These are phyloP conservation scores for Mizuhopecten yessoensis DNA, from an alignment of 1,140 invertebrate species.

Conservation along the genomic window DNA sequence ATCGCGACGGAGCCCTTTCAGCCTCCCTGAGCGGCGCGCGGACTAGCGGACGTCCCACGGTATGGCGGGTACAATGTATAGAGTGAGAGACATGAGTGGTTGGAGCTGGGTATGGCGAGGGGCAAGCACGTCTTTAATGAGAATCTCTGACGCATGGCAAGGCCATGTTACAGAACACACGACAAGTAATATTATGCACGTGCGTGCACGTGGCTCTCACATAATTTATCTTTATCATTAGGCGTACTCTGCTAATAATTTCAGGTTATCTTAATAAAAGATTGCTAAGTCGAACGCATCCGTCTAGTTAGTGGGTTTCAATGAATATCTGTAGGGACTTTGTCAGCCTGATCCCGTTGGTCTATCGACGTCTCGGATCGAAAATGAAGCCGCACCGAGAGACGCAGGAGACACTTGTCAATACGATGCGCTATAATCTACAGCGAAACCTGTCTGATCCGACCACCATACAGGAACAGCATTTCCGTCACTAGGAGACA, in stretches of 20 bases:
- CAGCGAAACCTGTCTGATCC: neutral
- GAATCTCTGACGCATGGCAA: neutral
- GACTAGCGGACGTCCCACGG: neutral
- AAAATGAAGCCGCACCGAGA: too few species aligned
- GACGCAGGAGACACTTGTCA: neutral
- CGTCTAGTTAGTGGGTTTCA: neutral
- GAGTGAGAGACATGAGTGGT: too few species aligned
- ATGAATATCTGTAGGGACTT: neutral
- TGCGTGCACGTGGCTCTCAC: neutral
- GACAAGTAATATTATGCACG: neutral
- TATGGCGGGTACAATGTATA: neutral
- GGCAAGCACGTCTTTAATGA: neutral
- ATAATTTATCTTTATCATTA: constrained; percentile 22
- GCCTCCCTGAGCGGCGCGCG: neutral
- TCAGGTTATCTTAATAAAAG: constrained; percentile 26
- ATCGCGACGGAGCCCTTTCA: constrained; percentile 6
- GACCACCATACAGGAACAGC: neutral
- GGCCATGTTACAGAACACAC: constrained; percentile 1
- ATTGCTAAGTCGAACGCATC: neutral
- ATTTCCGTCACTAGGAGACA: too few species aligned
- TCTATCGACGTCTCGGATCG: too few species aligned
- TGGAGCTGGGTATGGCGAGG: neutral
- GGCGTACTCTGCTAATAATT: neutral
- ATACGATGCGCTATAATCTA: neutral
- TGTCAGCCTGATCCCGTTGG: too few species aligned